phyloP scores from a whole-genome alignment of 1,140 invertebrate species.

The Drosophila pallidifrons region DNA sequence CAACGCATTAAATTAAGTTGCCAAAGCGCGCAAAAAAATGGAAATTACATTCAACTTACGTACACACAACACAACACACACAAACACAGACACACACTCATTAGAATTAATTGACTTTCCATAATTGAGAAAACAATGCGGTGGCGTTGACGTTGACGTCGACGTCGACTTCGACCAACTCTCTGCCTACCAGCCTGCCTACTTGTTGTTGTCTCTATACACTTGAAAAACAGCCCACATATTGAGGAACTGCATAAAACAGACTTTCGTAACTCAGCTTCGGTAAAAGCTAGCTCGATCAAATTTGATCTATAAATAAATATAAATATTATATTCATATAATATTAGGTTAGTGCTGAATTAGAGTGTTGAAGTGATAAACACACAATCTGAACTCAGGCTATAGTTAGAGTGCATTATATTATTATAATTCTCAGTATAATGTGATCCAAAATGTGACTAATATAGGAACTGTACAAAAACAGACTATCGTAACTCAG shows the following conservation, averaged over 20 bases:
- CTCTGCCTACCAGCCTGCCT: constrained; percentile 47
- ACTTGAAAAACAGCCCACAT: background rate
- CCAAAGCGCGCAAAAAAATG: constrained; percentile 81
- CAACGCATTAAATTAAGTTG: constrained; percentile 85
- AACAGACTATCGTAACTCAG: constrained; percentile 2
- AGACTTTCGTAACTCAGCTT: constrained; percentile 3
- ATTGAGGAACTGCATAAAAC: background rate
- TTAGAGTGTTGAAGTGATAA: no score
- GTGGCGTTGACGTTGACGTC: constrained; percentile 70
- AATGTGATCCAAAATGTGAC: no score
- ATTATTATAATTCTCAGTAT: no score
- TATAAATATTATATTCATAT: background rate
- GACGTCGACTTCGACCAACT: constrained; percentile 28
- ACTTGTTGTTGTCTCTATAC: constrained; percentile 13
- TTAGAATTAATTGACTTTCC: constrained; percentile 85
- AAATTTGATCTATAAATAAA: constrained; percentile 30
- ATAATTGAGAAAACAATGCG: constrained; percentile 84
- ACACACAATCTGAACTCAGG: no score
- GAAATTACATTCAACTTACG: constrained; percentile 74
- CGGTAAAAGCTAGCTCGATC: background rate
- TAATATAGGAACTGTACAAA: background rate
- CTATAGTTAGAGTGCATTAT: no score
- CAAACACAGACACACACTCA: constrained; percentile 62
- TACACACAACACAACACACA: constrained; percentile 43
- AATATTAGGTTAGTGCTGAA: background rate